Evolutionary conservation across 2,797 vertebrate genomes (phyloP).

Genomic region (Gymnopithys bicolor): DNA sequence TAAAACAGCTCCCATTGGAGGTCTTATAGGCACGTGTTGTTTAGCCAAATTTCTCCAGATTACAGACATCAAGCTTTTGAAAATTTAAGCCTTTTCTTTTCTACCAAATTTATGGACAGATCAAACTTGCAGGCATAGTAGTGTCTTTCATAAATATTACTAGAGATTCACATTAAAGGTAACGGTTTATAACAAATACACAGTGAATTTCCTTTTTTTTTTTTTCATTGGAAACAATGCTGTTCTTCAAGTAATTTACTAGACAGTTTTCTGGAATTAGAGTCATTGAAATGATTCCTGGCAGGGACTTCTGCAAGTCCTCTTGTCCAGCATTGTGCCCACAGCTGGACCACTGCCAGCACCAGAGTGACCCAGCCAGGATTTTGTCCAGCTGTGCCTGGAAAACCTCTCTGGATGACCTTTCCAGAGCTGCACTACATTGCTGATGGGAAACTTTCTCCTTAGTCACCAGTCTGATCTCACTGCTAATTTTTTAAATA

Average conservation of each 20-base stretch:
- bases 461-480: background rate
- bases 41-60: background rate
- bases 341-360: background rate
- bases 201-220: background rate
- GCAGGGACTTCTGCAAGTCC: background rate
- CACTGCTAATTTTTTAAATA: slow-evolving; percentile 20
- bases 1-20: background rate
- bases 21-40: background rate
- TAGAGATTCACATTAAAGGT: background rate
- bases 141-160: background rate
- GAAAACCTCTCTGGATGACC: background rate
- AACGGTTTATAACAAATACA: background rate
- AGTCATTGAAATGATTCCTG: background rate
- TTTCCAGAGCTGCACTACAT: background rate
- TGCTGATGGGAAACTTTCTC: background rate
- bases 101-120: background rate
- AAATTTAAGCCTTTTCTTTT: background rate
- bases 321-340: background rate
- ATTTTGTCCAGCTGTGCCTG: background rate
- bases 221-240: background rate
- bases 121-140: background rate
- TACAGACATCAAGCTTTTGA: background rate
- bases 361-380: background rate
- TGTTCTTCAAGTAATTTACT: background rate
- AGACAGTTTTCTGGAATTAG: background rate